Evolutionary conservation across 2,797 vertebrate genomes (phyloP).

Genomic region (Bovichtus variegatus): DNA sequence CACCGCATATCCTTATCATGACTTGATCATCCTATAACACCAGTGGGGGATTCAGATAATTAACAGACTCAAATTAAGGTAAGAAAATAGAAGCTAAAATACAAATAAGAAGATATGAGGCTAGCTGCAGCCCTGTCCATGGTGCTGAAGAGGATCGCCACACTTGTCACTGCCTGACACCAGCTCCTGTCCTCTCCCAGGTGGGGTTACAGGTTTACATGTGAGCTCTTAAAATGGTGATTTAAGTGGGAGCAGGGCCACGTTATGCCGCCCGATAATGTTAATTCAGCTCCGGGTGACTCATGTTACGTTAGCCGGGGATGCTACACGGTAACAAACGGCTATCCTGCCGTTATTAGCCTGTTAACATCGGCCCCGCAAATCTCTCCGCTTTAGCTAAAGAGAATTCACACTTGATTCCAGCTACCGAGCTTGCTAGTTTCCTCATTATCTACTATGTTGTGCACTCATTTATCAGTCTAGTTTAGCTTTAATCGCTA

Average conservation of each 20-base stretch:
- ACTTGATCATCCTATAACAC: neutral
- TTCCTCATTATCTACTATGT: accelerated
- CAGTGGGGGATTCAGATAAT: neutral
- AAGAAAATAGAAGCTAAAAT: neutral
- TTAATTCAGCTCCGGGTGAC: constrained; percentile 36
- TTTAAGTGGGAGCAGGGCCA: constrained; percentile 29
- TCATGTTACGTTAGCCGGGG: constrained; percentile 61
- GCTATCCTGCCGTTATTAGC: constrained; percentile 16
- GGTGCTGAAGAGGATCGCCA: constrained; percentile 73
- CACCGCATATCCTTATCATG: neutral
- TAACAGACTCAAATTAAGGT: neutral
- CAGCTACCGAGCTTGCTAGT: accelerated
- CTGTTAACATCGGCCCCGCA: constrained; percentile 5
- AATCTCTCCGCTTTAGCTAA: neutral
- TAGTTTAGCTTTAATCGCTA: neutral
- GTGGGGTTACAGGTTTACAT: neutral
- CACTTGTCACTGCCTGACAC: neutral
- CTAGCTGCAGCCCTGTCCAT: constrained; percentile 73
- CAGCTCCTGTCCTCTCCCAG: neutral
- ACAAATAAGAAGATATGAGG: too few relatives aligned
- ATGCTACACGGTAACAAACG: constrained; percentile 50
- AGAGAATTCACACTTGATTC: neutral
- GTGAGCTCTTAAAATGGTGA: neutral
- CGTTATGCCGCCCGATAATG: neutral
- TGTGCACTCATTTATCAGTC: neutral